Conservation (phyloP, 2,888 invertebrate species). For the Sisyra nigra region DNA sequence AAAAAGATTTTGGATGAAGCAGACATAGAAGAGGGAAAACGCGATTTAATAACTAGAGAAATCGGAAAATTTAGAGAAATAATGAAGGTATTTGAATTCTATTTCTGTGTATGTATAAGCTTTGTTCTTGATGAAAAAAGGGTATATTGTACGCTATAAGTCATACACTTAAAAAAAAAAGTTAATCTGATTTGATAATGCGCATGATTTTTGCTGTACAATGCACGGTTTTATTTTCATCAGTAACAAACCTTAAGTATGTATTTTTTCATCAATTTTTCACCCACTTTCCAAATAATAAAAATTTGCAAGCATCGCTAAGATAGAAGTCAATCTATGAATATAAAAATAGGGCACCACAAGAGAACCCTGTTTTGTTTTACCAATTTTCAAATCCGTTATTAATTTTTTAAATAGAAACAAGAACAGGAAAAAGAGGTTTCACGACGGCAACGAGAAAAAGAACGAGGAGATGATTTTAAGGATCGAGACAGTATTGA, state of each 20-base stretch:
- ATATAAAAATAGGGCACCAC: too few relatives aligned
- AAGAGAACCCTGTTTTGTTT: too few relatives aligned
- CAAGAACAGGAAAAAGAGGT: slow-evolving; percentile 59
- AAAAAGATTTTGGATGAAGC: slow-evolving; percentile 62
- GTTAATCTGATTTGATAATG: not conserved
- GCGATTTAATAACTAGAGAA: slow-evolving; percentile 90
- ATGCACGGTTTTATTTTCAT: not conserved
- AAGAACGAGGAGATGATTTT: slow-evolving; percentile 21
- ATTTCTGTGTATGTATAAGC: not conserved
- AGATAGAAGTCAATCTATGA: too few relatives aligned
- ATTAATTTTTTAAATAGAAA: slow-evolving; percentile 43
- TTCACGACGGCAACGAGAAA: slow-evolving; percentile 29
- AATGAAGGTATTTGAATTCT: slow-evolving; percentile 63
- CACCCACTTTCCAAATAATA: too few relatives aligned
- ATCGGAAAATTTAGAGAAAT: slow-evolving; percentile 95
- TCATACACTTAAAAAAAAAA: not conserved
- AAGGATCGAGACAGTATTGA: slow-evolving; percentile 12
- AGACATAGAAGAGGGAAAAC: slow-evolving; percentile 90
- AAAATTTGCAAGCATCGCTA: too few relatives aligned
- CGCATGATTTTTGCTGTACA: too few relatives aligned
- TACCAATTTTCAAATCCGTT: too few relatives aligned
- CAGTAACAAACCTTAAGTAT: too few relatives aligned
- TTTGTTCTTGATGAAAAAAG: too few relatives aligned
- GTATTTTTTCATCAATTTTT: too few relatives aligned
- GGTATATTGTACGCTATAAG: too few relatives aligned